Evolutionary conservation across 92 coral and sea anemone species (phyloP).

Genomic region (Zoanthus sansibaricus): DNA sequence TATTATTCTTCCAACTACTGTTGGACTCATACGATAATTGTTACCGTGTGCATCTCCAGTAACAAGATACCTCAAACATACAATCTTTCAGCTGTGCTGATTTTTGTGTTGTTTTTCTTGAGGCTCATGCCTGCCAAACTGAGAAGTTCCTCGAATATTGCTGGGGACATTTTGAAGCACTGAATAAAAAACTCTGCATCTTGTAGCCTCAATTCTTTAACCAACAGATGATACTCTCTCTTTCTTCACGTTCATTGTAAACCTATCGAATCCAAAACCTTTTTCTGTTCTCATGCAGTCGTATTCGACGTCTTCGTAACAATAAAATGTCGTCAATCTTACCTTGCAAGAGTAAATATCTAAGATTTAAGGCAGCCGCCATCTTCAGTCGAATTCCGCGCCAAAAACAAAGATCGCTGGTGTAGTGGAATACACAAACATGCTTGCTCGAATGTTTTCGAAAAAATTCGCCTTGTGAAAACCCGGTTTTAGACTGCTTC

Average conservation of each 20-base stretch:
- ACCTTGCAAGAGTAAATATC: slow-evolving; percentile 14
- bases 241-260: slow-evolving; percentile 33
- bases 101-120: slow-evolving; percentile 11
- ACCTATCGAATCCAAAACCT: slow-evolving; percentile 48
- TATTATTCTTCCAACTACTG: slow-evolving; percentile 37
- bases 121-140: slow-evolving; percentile 26
- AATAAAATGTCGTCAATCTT: slow-evolving; percentile 15
- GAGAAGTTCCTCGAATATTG: slow-evolving; percentile 36
- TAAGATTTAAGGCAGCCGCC: slow-evolving; percentile 26
- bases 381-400: neutral
- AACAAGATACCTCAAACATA: slow-evolving; percentile 23
- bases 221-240: slow-evolving; percentile 43
- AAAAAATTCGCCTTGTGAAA: no score
- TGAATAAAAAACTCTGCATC: slow-evolving; percentile 30
- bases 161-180: slow-evolving; percentile 40
- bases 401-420: no score
- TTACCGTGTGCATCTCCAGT: slow-evolving; percentile 38
- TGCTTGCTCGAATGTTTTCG: no score
- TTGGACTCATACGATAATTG: slow-evolving; percentile 41
- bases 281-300: slow-evolving; percentile 38
- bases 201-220: slow-evolving; percentile 30
- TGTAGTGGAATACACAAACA: no score
- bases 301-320: slow-evolving; percentile 39
- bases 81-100: slow-evolving; percentile 36
- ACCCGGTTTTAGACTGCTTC: slow-evolving; percentile 48